Percentiles rank a stretch among this genome's conserved stretches.
Evolutionary conservation across 2,797 vertebrate genomes (phyloP).

Genomic region (Cheirogaleus major): DNA sequence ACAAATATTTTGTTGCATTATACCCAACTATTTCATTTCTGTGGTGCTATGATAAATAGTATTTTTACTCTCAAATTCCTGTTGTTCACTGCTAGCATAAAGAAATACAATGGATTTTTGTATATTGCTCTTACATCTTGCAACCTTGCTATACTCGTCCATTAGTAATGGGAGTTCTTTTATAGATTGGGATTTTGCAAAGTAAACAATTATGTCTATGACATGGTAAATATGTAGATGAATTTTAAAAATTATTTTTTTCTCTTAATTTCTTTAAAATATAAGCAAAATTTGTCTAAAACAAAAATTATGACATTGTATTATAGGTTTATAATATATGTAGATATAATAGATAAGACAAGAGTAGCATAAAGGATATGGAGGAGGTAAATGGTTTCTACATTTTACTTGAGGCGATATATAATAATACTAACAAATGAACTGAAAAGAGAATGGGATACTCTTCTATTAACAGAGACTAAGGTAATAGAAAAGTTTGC

Average conservation of each 20-base stretch:
- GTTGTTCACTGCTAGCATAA: not conserved
- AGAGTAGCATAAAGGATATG: slow-evolving; percentile 7
- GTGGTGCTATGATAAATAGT: not conserved
- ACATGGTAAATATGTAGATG: not conserved
- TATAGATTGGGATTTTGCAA: not conserved
- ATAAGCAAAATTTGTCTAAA: not conserved
- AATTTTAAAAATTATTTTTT: not conserved
- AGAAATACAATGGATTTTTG: not conserved
- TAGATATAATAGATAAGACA: not conserved
- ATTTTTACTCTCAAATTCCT: not conserved
- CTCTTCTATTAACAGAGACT: not conserved
- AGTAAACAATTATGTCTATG: not conserved
- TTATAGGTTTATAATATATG: not conserved
- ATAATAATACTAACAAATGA: not conserved
- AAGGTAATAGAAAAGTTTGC: not conserved
- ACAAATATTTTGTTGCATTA: not conserved
- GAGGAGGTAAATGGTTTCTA: not conserved
- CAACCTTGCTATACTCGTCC: not conserved
- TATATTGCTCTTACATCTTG: not conserved
- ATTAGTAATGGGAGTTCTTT: not conserved
- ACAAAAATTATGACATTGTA: not conserved
- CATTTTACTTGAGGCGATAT: not conserved
- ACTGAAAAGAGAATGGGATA: not conserved
- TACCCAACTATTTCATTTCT: not conserved
- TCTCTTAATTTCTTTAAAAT: too few relatives aligned